Base-by-base conservation (phyloP, 2,797 vertebrate genomes). In the Champsocephalus gunnari region DNA sequence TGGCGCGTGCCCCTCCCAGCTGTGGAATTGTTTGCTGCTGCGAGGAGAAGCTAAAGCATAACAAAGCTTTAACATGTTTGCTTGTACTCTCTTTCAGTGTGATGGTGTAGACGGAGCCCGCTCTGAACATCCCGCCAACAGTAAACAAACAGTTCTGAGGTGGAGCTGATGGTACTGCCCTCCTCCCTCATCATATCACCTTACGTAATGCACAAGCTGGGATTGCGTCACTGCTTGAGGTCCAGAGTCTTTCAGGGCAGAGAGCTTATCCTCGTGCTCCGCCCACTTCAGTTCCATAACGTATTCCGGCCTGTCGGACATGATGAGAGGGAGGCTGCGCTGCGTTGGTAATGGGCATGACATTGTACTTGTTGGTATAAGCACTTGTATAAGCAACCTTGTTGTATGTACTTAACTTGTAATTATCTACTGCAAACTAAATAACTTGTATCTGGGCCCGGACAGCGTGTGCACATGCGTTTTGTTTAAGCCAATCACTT, bases 191-290 rank as follows among this genome's bases (percentile, higher is more conserved):
- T 84, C 84, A 83, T 85, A 79, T 79, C 76, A 17, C 56, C 71
- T 11, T 51, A 56, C 24, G 45, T 88, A 92, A 93, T 47, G 49
- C 55, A 56, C 87, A 83, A 89, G 89, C 84, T 87, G 84, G 78
- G 88, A 83, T 91, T 83, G 79, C 86, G 73, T 90, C 88, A 81
- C 77, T 70, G 79, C 87, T 89, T 85, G 74, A 81, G 89, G 75
- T 84, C 60, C 70, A 61, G 64, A 12, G 59, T 83, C 80, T 89
- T 87, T 85, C 64, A 74, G 76, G 80, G 76, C 73, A 45, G 43
- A 79, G 85, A 89, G 84, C 85, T 92, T 90, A 90, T 88, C 82
- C 79, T 73, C 84, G 82, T 87, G 60, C 86, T 80, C 9, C 2
- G 56, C 77, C 85, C 73, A 74, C 82, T 80, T 84, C 81, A 83